A percentile compares a stretch with the other conserved stretches of the same genome.
Evolutionary conservation across 1,140 invertebrate genomes (phyloP).

Genomic region (Aphelinus atriplicis): DNA sequence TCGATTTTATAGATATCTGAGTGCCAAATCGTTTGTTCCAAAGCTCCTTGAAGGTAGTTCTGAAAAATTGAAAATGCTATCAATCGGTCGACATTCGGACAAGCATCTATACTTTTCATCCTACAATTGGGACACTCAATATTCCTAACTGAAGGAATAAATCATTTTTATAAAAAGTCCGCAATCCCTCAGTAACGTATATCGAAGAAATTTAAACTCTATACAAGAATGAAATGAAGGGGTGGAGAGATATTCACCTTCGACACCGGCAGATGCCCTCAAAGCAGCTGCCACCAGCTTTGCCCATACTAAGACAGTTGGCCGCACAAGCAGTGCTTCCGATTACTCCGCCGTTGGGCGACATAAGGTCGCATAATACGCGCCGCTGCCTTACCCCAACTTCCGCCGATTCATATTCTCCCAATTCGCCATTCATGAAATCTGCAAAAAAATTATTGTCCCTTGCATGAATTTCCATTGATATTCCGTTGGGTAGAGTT

Average conservation of each 20-base stretch:
- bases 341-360: not conserved
- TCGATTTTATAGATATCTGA: too few relatives aligned
- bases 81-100: too few relatives aligned
- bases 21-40: constrained; percentile 10
- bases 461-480: too few relatives aligned
- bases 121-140: not conserved
- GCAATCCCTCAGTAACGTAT: not conserved
- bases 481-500: too few relatives aligned
- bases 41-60: not conserved
- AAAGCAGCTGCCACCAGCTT: not conserved
- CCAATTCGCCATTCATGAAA: too few relatives aligned
- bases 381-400: not conserved
- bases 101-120: not conserved
- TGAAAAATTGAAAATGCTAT: not conserved
- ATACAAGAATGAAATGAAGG: not conserved
- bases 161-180: not conserved
- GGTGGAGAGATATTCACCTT: not conserved
- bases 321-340: not conserved
- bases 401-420: not conserved
- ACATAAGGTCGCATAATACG: not conserved
- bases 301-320: constrained; percentile 6
- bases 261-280: constrained; percentile 1
- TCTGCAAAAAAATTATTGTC: too few relatives aligned
- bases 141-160: not conserved
- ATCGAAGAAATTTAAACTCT: not conserved